phyloP scores from a whole-genome alignment of 1,140 invertebrate species.

The Meteorus sp. region DNA sequence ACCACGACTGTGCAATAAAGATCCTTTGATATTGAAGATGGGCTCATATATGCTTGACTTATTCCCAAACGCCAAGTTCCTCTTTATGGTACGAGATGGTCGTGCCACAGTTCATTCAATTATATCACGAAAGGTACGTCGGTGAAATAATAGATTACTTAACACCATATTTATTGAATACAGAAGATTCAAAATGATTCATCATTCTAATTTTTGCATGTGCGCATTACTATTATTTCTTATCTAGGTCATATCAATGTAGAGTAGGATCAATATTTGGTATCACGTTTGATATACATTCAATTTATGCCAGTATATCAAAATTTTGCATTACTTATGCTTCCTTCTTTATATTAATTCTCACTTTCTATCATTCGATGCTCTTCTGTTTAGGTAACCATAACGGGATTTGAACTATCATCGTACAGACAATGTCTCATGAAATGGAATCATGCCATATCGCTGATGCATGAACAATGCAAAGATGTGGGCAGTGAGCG shows the following conservation, averaged over 20 bases:
- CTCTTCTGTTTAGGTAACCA: slow-evolving; percentile 75
- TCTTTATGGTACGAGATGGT: slow-evolving; percentile 98
- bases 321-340: too few species aligned
- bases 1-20: slow-evolving; percentile 94
- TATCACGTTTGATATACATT: too few species aligned
- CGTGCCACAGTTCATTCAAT: slow-evolving; percentile 97
- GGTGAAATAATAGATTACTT: too few species aligned
- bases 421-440: slow-evolving; percentile 91
- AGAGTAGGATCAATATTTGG: too few species aligned
- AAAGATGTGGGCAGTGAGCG: slow-evolving; percentile 77
- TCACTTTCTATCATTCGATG: not conserved
- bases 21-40: slow-evolving; percentile 96
- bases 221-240: too few species aligned
- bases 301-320: too few species aligned
- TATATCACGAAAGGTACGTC: slow-evolving; percentile 83
- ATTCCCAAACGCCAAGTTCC: slow-evolving; percentile 89
- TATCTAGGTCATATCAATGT: too few species aligned
- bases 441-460: slow-evolving; percentile 96
- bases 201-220: too few species aligned
- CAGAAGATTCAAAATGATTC: too few species aligned
- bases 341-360: not conserved
- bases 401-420: slow-evolving; percentile 94
- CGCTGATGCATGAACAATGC: slow-evolving; percentile 94
- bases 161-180: slow-evolving; percentile 5
- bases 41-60: slow-evolving; percentile 81